Base-by-base conservation (phyloP, 2,113 vertebrate genomes). In the Poeciliopsis turrubarensis region DNA sequence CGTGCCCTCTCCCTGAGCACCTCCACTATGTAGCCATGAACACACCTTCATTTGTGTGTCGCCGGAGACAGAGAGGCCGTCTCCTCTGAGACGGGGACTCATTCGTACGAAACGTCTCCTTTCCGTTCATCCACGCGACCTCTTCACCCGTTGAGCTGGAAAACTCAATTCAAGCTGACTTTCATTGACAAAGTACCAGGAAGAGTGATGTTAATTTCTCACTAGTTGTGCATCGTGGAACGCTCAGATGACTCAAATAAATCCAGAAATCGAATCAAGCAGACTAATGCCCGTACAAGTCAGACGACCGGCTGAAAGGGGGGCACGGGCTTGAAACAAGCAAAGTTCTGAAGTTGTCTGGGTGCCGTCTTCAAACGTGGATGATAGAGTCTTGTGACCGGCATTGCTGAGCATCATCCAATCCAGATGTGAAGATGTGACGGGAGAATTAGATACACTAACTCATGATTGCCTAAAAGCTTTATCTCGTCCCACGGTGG, bases 381-480 rank as follows among this genome's bases (percentile, higher is more conserved):
- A 54, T 15, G 65, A 31, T 65, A 32, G 14, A 27, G 32, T 78
- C 81, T 65, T 68, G 60, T 68, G 64, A 83, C 63, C 72, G 63
- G 60, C 26, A 60, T 3, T 11, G 0, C 0, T 71, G 44, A 75
- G 66, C 17, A 57, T 51, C 31, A 51, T 63, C 27, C 76, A 76
- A 73, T 75, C 32, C 25, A 25, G 31, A 74, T 86, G 60, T 30
- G 8, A 80, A 19, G 29, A 68, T 80, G 60, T 30, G 4, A 75
- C 32, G 63, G 73, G 57, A 73, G 47, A 83, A 80, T 85, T 71
- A 41, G 27, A 74, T 71, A 65, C 51, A 60, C 64, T 22, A 61
- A 75, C 41, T 69, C 8, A 0, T 70, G 29, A 76, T 31, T 31
- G 64, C 47, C 64, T 61, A 3, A 34, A n/a, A 68, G n/a, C 17